These are phyloP conservation scores for Rachycentron canadum DNA, from an alignment of 2,797 vertebrate species.

Conservation along the genomic window DNA sequence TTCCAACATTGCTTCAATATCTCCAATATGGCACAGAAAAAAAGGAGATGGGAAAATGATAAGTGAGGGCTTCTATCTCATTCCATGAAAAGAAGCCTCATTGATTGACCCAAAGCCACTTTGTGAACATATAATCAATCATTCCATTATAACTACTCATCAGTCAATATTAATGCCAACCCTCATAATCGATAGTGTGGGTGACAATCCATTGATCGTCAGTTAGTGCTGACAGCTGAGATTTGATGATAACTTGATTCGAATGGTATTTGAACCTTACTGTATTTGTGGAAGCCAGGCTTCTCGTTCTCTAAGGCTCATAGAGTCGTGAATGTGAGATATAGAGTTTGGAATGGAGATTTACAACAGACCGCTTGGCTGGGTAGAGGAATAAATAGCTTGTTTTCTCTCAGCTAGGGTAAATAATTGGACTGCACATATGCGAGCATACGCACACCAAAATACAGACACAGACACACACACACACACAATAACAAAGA, in stretches of 20 bases:
- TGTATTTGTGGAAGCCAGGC: constrained; percentile 58
- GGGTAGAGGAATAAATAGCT: constrained; percentile 67
- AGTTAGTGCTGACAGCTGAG: constrained; percentile 61
- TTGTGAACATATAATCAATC: constrained; percentile 78
- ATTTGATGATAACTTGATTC: constrained; percentile 77
- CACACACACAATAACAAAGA: constrained; percentile 58
- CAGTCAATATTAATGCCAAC: constrained; percentile 79
- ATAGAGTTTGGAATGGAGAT: constrained; percentile 77
- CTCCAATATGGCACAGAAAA: constrained; percentile 35
- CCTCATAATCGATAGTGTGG: constrained; percentile 70
- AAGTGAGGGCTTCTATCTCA: constrained; percentile 67
- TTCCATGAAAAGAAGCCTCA: constrained; percentile 65
- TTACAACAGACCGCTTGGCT: constrained; percentile 71
- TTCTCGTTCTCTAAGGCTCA: constrained; percentile 59
- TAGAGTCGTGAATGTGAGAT: constrained; percentile 63
- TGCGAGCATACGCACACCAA: constrained; percentile 26
- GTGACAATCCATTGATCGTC: constrained; percentile 77
- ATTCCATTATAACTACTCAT: constrained; percentile 77
- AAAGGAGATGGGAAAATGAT: constrained; percentile 60
- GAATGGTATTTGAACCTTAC: constrained; percentile 61
- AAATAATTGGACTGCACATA: constrained; percentile 79
- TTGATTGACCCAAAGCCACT: constrained; percentile 74
- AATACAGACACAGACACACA: constrained; percentile 23
- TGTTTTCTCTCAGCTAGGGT: constrained; percentile 71
- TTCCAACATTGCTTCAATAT: constrained; percentile 45